These are phyloP conservation scores for Prunella strophiata DNA, from an alignment of 2,797 vertebrate genomes.

Conservation along the genomic window DNA sequence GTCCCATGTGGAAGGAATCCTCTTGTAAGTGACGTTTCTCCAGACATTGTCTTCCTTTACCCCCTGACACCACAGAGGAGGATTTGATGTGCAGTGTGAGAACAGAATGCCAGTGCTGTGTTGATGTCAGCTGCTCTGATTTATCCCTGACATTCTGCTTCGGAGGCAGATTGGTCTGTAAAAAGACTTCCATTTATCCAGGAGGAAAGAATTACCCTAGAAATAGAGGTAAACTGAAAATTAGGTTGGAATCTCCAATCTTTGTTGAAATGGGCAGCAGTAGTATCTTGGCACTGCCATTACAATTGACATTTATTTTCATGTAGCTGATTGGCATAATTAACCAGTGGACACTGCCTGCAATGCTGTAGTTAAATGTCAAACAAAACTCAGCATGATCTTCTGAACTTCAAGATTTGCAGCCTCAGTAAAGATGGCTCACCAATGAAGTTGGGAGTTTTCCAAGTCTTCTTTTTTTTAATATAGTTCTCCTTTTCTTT, in stretches of 20 bases:
- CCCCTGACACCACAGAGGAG: neutral
- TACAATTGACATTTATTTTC: neutral
- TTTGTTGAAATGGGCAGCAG: neutral
- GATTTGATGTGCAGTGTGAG: neutral
- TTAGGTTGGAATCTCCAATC: neutral
- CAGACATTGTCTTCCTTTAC: neutral
- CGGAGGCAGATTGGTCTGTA: fast-evolving
- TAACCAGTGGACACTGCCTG: neutral
- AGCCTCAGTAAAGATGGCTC: neutral
- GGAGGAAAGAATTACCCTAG: neutral
- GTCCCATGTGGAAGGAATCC: neutral
- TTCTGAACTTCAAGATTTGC: neutral
- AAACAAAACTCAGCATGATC: neutral
- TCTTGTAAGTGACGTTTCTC: neutral
- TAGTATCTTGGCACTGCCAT: neutral
- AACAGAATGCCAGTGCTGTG: neutral
- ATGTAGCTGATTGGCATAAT: neutral
- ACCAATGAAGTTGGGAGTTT: neutral
- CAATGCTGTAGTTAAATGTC: neutral
- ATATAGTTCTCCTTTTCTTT: neutral
- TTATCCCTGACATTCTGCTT: neutral
- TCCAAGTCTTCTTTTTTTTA: neutral
- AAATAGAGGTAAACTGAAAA: neutral
- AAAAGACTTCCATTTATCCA: neutral
- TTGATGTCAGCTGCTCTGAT: neutral